phyloP scores from a whole-genome alignment of 2,888 invertebrate genomes.

The Aethes cnicana region DNA sequence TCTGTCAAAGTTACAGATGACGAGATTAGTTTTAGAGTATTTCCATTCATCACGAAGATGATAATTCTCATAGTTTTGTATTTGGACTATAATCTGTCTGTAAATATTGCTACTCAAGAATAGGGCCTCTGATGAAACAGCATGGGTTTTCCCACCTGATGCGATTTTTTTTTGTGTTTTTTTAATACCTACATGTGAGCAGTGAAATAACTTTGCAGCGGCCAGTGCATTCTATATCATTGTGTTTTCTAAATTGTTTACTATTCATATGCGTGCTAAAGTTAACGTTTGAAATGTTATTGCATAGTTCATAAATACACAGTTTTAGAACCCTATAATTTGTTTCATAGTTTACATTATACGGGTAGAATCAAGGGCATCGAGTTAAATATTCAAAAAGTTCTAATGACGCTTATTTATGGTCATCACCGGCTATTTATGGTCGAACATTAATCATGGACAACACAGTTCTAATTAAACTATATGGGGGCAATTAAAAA shows the following conservation, averaged over 20 bases:
- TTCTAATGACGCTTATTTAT: conserved; percentile 44
- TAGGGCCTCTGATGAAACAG: too few species aligned
- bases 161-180: too few species aligned
- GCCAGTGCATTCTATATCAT: too few species aligned
- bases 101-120: too few species aligned
- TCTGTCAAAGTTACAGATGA: conserved; percentile 55
- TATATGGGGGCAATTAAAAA: conserved; percentile 72
- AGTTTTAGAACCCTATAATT: conserved; percentile 20
- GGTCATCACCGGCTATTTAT: conserved; percentile 56
- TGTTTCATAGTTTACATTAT: conserved; percentile 4
- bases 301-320: too few species aligned
- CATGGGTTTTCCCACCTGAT: too few species aligned
- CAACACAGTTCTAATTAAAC: conserved; percentile 69
- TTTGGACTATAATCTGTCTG: conserved; percentile 5
- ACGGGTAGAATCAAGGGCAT: conserved; percentile 23
- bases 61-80: conserved; percentile 37
- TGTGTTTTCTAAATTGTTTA: too few species aligned
- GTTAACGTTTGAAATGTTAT: too few species aligned
- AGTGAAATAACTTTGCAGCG: too few species aligned
- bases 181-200: too few species aligned
- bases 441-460: conserved; percentile 65
- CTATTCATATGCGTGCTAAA: too few species aligned
- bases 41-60: conserved; percentile 52
- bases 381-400: conserved; percentile 28
- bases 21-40: conserved; percentile 57